Base-by-base conservation (phyloP, 2,888 invertebrate species). In the Willowsia nigromaculata region DNA sequence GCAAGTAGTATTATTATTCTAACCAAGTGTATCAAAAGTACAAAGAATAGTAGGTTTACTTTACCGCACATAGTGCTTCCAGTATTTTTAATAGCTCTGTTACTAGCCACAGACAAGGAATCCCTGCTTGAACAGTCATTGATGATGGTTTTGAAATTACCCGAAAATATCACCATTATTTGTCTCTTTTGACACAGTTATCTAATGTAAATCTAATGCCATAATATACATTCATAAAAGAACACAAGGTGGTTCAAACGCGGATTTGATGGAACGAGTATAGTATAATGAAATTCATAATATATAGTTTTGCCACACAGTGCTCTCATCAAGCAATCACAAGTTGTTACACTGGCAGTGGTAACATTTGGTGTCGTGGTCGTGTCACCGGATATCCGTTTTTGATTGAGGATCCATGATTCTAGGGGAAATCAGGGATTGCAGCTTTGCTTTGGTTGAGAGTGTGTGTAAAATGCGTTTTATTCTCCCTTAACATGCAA, bases 301-400 rank as follows among this genome's bases (percentile, higher is more conserved):
- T 30, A n/a, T 33, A 15, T 30, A 15, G 27, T 9, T 13, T 11
- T 53, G 11, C 11, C 43, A 76, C 9, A 13, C 13, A 78, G 0
- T 37, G 37, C n/a, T 50, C 76, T 56, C 53, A 78, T 30, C 30
- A 33, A 47, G 56, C 27, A 25, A 56, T 25, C 40, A 40, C 56
- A 81, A 62, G 37, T 81, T 81, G 81, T 15, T 62, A 25, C 40
- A 62, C 43, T 80, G 22, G 18, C 40, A 15, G 59, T 13, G 47
- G 90, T 91, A 92, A 90, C 91, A 92, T 91, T 90, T 91, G 92
- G 88, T 91, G 86, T 82, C 85, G 87, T 92, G 91, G 85, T 80
- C 84, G 86, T 92, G 91, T 91, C 92, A 91, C 92, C 92, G 92
- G 92, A 92, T 92, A 92, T 92, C 92, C 92, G 92, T 91, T 92